Base-by-base conservation (phyloP, 2,113 vertebrate species). In the Psophia crepitans region DNA sequence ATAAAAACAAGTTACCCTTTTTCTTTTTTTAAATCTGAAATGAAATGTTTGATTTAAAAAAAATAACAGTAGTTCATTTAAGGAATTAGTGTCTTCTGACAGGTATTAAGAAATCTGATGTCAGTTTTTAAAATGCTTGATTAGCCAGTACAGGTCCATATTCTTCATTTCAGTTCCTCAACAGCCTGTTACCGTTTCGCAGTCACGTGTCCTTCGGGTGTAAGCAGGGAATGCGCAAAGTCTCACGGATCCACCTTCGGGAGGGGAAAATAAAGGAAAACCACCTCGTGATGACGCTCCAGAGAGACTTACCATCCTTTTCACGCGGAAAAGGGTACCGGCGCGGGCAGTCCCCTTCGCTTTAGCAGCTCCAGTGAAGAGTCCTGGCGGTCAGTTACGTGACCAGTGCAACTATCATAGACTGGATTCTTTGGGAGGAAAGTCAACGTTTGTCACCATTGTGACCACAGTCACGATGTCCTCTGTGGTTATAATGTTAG, bases 391-490 rank as follows among this genome's bases (percentile, higher is more conserved):
- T 97, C 97, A 95, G 93, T 53, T 23, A 39, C 77, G 30, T 35
- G 96, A 96, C 94, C 92, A 93, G 88, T 97, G 95, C 95, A 97
- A 97, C 98, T 97, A 99, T 99, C 99, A 99, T 99, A 99, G 98
- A 97, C 99, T 99, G 97, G 99, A 99, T 98, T 99, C 99, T 99
- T 99, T 99, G 97, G 99, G 99, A 71, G 99, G 99, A 98, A 99
- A 99, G 99, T 99, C 99, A 98, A 99, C 99, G 46, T 99, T 99
- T 97, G 99, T 99, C 98, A 99, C 99, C 99, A 99, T 99, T 16
- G 99, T 99, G 98, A 99, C 99, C 64, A 99, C 99, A 70, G 99
- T 99, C 98, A 99, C 99, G 84, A 99, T 99, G 98, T 99, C 99
- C 98, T 99, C 99, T 70, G 99, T 99, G 7, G 99, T 99, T 92